Conservation (phyloP, 2,113 vertebrate species). For the Polypterus bichir region DNA sequence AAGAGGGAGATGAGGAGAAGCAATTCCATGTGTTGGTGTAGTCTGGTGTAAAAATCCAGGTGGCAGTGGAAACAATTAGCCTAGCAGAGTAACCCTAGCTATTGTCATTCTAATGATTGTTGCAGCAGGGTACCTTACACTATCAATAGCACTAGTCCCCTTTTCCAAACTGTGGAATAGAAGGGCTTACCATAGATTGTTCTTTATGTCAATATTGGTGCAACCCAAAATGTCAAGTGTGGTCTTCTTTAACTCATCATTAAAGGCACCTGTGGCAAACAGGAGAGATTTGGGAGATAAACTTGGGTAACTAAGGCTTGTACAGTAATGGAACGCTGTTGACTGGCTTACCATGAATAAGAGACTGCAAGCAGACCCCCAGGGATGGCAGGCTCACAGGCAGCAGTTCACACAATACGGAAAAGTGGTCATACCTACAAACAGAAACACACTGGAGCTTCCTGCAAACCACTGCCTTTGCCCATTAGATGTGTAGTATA, state of each 20-base stretch:
- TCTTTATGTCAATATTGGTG: slow-evolving; percentile 34
- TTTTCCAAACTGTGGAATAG: not conserved
- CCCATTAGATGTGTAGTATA: not conserved
- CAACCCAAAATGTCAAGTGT: slow-evolving; percentile 42
- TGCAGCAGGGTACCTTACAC: not conserved
- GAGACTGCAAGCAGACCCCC: slow-evolving; percentile 40
- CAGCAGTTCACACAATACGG: slow-evolving; percentile 54
- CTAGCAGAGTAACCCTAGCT: too few relatives aligned
- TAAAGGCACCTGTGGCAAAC: slow-evolving; percentile 42
- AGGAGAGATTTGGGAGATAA: slow-evolving; percentile 1
- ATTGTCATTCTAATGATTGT: not conserved
- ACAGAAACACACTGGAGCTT: not conserved
- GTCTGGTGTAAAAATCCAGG: too few relatives aligned
- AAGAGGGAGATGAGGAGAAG: not conserved
- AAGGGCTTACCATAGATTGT: slow-evolving; percentile 37
- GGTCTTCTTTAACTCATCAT: slow-evolving; percentile 27
- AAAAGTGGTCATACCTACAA: slow-evolving; percentile 53
- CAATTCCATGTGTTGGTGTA: not conserved
- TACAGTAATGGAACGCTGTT: not conserved
- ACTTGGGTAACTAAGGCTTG: not conserved
- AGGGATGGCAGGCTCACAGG: slow-evolving; percentile 53
- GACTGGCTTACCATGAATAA: slow-evolving; percentile 45
- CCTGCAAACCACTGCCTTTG: not conserved
- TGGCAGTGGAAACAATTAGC: too few relatives aligned
- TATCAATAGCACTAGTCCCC: not conserved